Evolutionary conservation across 53 echinoderm and acorn worm genomes (phyloP).

Genomic region (Paracentrotus lividus): DNA sequence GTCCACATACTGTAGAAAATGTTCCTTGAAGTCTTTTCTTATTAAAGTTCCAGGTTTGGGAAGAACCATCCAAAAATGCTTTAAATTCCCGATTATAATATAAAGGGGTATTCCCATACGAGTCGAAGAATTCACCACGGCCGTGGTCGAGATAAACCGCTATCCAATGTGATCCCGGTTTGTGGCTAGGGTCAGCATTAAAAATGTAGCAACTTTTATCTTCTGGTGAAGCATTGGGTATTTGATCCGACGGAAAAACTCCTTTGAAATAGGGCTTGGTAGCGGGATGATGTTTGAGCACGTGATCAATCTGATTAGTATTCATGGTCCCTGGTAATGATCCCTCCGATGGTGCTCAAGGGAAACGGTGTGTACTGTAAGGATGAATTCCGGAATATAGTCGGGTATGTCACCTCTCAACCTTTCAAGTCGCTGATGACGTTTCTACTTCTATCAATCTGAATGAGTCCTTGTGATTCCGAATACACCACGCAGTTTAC

Average conservation of each 20-base stretch:
- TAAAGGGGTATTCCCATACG: constrained; percentile 72
- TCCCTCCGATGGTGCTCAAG: neutral
- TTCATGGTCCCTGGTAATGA: constrained; percentile 46
- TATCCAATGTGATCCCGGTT: constrained; percentile 62
- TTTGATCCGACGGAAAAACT: constrained; percentile 54
- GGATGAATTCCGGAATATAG: no score
- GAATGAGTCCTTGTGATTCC: constrained; percentile 75
- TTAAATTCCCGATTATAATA: constrained; percentile 64
- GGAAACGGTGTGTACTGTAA: neutral
- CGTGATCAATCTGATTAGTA: constrained; percentile 60
- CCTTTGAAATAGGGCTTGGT: constrained; percentile 62
- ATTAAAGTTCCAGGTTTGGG: constrained; percentile 52
- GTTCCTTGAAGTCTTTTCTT: constrained; percentile 67
- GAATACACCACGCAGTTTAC: constrained; percentile 77
- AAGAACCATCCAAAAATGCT: constrained; percentile 56
- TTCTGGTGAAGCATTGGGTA: neutral
- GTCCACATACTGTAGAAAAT: constrained; percentile 82
- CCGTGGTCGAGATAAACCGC: constrained; percentile 25
- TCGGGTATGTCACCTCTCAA: neutral
- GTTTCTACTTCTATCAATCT: constrained; percentile 77
- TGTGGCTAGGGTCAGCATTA: constrained; percentile 44
- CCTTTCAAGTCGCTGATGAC: constrained; percentile 69
- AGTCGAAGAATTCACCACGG: constrained; percentile 73
- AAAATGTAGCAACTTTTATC: constrained; percentile 26
- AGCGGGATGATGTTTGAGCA: constrained; percentile 6